These are phyloP conservation scores for Tetramorium parvispinum DNA, from an alignment of 1,140 invertebrate genomes.

Conservation along the genomic window DNA sequence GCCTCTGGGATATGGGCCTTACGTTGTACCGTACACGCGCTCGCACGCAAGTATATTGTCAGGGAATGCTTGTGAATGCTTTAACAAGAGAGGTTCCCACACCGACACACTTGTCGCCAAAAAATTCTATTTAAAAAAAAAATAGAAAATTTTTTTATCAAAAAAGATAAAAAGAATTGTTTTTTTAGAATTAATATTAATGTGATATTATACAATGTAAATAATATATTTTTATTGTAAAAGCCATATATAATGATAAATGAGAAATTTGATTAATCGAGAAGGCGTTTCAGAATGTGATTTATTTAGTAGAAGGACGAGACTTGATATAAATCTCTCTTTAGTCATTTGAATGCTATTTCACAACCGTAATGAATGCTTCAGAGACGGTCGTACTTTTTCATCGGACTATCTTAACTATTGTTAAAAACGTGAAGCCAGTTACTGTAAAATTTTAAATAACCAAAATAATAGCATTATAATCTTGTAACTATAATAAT, in stretches of 20 bases:
- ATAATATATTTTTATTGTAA: neutral
- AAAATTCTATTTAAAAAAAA: neutral
- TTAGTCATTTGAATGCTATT: neutral
- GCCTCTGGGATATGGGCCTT: slow-evolving; percentile 1
- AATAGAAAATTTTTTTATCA: neutral
- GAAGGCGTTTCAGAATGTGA: slow-evolving; percentile 2
- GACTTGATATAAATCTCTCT: neutral
- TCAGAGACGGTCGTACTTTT: neutral
- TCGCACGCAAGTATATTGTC: slow-evolving; percentile 27
- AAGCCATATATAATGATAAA: neutral
- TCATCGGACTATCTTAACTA: neutral
- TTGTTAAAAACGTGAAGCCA: neutral
- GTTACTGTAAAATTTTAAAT: neutral
- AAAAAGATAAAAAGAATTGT: neutral
- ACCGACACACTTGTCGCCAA: neutral
- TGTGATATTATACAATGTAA: neutral
- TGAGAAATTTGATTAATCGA: neutral
- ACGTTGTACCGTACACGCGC: neutral
- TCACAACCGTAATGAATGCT: neutral
- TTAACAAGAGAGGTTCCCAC: neutral
- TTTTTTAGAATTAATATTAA: neutral
- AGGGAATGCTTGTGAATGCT: neutral
- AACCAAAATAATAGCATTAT: neutral
- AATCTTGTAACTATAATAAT: neutral
- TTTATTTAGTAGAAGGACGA: neutral